A percentile compares a stretch with the other conserved stretches of the same genome.
Conservation (phyloP, 2,113 vertebrate genomes). For the Odocoileus hemionus region DNA sequence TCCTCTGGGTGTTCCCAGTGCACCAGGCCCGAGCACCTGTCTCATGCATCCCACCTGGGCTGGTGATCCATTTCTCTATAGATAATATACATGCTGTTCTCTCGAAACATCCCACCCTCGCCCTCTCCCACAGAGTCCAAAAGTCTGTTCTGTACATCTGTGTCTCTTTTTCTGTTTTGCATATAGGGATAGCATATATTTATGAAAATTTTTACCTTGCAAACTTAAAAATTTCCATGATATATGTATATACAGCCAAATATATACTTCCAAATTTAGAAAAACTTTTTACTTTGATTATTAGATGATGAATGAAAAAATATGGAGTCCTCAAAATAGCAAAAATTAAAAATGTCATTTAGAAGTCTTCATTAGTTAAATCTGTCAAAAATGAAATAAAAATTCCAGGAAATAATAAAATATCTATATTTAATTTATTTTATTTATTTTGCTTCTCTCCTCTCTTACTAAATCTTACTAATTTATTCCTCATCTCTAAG, state of each 20-base stretch:
- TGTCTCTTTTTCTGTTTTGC: too few species aligned
- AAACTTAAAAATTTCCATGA: not conserved
- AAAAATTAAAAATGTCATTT: not conserved
- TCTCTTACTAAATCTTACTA: not conserved
- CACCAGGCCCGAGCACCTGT: too few species aligned
- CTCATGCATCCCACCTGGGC: too few species aligned
- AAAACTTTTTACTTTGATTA: not conserved
- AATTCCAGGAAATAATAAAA: not conserved
- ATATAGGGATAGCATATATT: not conserved
- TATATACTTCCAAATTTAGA: not conserved
- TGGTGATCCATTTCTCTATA: too few species aligned
- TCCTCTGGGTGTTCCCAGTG: too few species aligned
- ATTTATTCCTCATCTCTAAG: not conserved
- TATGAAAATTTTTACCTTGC: not conserved
- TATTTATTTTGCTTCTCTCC: not conserved
- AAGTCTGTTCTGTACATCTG: too few species aligned
- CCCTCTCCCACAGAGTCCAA: too few species aligned
- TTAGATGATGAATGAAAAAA: not conserved
- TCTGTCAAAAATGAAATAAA: not conserved
- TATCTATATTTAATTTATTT: not conserved
- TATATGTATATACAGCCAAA: not conserved
- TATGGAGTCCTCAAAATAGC: not conserved
- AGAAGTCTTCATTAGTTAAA: not conserved
- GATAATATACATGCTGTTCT: too few species aligned
- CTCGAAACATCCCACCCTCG: too few species aligned